These are phyloP conservation scores for Drosophila testacea DNA, from an alignment of 2,888 invertebrate genomes.

Conservation along the genomic window DNA sequence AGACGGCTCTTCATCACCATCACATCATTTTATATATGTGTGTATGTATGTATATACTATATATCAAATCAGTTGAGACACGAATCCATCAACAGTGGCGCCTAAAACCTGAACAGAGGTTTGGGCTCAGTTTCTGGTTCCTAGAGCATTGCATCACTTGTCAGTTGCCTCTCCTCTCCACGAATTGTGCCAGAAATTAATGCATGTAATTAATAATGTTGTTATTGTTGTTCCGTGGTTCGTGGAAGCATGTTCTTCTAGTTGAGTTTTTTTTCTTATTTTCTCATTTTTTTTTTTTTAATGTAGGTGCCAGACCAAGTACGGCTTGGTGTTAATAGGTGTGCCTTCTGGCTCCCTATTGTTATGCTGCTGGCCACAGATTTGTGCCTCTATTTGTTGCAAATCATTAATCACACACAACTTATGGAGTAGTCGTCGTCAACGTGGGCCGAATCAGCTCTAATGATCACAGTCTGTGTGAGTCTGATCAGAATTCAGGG, in stretches of 20 bases:
- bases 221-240: slow-evolving; percentile 40
- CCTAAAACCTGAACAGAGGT: slow-evolving; percentile 58
- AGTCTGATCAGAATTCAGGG: slow-evolving; percentile 21
- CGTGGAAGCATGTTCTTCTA: slow-evolving; percentile 59
- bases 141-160: slow-evolving; percentile 73
- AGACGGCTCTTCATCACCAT: slow-evolving; percentile 75
- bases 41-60: too few species aligned
- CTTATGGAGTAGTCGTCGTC: slow-evolving; percentile 64
- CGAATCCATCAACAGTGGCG: slow-evolving; percentile 83
- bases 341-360: slow-evolving; percentile 70
- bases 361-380: slow-evolving; percentile 66
- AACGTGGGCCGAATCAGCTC: slow-evolving; percentile 50
- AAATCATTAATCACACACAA: slow-evolving; percentile 70
- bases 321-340: slow-evolving; percentile 75
- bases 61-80: slow-evolving; percentile 18
- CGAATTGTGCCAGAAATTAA: slow-evolving; percentile 70
- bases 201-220: slow-evolving; percentile 78
- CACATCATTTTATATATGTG: background rate
- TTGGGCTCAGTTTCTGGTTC: slow-evolving; percentile 20
- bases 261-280: slow-evolving; percentile 17
- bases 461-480: slow-evolving; percentile 50
- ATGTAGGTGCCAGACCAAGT: slow-evolving; percentile 58
- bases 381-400: slow-evolving; percentile 66
- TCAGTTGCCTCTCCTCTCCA: slow-evolving; percentile 36
- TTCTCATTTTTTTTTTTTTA: slow-evolving; percentile 10